Percentiles rank a stretch among this genome's conserved stretches.
Conservation (phyloP, 2,888 invertebrate genomes). For the Clistopyga incitator region DNA sequence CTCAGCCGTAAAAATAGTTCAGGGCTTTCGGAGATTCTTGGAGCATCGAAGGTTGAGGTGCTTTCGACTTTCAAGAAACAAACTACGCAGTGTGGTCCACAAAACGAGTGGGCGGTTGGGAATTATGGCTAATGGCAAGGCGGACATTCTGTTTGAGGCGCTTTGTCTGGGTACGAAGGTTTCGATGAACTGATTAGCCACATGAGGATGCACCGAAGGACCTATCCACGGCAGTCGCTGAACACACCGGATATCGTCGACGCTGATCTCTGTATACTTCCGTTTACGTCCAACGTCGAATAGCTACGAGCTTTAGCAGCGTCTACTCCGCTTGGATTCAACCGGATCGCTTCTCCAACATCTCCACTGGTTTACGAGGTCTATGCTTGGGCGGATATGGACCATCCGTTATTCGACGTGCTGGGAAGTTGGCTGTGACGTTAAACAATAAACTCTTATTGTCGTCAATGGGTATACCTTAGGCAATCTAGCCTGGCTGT, state of each 20-base stretch:
- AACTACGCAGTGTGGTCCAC: background rate
- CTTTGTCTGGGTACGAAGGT: slow-evolving; percentile 49
- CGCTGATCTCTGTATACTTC: slow-evolving; percentile 33
- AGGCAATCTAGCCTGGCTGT: background rate
- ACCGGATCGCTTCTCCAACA: slow-evolving; percentile 29
- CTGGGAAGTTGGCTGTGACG: slow-evolving; percentile 23
- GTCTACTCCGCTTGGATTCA: slow-evolving; percentile 14
- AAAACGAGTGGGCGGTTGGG: background rate
- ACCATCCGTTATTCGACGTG: slow-evolving; percentile 28
- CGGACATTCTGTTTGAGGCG: slow-evolving; percentile 36
- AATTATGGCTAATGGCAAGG: slow-evolving; percentile 37
- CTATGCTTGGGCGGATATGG: slow-evolving; percentile 11
- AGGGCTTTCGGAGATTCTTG: background rate
- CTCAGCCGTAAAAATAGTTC: slow-evolving; percentile 11
- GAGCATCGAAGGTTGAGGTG: background rate
- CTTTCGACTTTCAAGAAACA: background rate
- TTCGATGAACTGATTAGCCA: slow-evolving; percentile 59
- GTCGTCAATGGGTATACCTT: slow-evolving; percentile 38
- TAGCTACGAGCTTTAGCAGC: slow-evolving; percentile 36
- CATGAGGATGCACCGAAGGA: slow-evolving; percentile 23
- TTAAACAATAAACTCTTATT: slow-evolving; percentile 60
- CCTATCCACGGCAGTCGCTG: slow-evolving; percentile 3
- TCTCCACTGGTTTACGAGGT: slow-evolving; percentile 54
- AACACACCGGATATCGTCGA: slow-evolving; percentile 44
- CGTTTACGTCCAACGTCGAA: slow-evolving; percentile 23